Conservation (phyloP, 2,113 vertebrate species). For the Verasper variegatus region DNA sequence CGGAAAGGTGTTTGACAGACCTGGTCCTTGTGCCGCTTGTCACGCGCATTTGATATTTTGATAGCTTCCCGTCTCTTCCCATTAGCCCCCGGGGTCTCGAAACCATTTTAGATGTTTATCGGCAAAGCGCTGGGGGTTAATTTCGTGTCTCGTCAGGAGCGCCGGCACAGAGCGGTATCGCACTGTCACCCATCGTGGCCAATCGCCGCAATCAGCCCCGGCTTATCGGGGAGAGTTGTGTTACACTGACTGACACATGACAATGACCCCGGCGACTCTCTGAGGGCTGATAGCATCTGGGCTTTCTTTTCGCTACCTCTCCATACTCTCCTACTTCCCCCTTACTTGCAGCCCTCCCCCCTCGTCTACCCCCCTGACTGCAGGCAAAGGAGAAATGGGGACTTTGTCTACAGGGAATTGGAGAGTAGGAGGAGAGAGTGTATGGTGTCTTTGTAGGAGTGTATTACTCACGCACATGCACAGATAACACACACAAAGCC, state of each 20-base stretch:
- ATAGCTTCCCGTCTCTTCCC: constrained; percentile 81
- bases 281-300: constrained; percentile 74
- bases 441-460: constrained; percentile 69
- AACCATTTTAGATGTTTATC: constrained; percentile 86
- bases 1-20: constrained; percentile 75
- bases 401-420: constrained; percentile 75
- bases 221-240: constrained; percentile 78
- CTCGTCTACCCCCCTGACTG: constrained; percentile 58
- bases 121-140: constrained; percentile 81
- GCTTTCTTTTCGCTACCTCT: constrained; percentile 63
- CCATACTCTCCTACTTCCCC: constrained; percentile 36
- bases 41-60: constrained; percentile 82
- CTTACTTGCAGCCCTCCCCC: not conserved
- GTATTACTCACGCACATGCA: constrained; percentile 63
- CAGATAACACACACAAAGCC: constrained; percentile 60
- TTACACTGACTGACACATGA: constrained; percentile 82
- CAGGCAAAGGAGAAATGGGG: constrained; percentile 72
- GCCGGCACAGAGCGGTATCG: constrained; percentile 64
- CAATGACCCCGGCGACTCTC: constrained; percentile 80
- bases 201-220: constrained; percentile 58
- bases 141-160: constrained; percentile 79
- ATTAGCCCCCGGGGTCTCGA: constrained; percentile 79
- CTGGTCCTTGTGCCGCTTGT: constrained; percentile 80
- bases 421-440: constrained; percentile 64
- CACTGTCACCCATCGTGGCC: constrained; percentile 64